Evolutionary conservation across 1,140 invertebrate species (phyloP).

Genomic region (Tetramorium alpestre): DNA sequence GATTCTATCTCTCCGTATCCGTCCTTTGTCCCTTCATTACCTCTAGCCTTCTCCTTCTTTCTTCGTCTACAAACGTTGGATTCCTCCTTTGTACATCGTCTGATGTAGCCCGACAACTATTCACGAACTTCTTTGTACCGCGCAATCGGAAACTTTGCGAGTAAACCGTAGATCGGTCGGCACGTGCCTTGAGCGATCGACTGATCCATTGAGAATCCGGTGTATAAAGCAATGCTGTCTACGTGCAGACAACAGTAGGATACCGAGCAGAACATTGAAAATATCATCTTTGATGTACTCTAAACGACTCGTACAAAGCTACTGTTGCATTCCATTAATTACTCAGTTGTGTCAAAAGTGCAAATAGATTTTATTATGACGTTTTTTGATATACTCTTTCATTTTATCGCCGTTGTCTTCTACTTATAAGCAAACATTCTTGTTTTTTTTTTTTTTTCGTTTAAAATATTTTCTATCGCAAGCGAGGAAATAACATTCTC

Average conservation of each 20-base stretch:
- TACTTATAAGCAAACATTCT: neutral
- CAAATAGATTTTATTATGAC: neutral
- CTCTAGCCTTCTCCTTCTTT: slow-evolving; percentile 67
- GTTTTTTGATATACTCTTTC: neutral
- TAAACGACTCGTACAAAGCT: neutral
- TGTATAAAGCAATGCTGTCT: slow-evolving; percentile 2
- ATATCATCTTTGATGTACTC: slow-evolving; percentile 1
- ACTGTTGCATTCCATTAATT: neutral
- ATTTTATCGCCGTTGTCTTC: neutral
- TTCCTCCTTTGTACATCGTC: slow-evolving; percentile 76
- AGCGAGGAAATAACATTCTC: neutral
- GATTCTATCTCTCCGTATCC: slow-evolving; percentile 52
- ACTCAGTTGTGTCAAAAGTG: neutral
- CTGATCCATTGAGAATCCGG: slow-evolving; percentile 9
- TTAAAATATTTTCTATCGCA: neutral
- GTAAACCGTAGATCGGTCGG: slow-evolving; percentile 66
- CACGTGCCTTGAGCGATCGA: slow-evolving; percentile 65
- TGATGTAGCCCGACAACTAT: slow-evolving; percentile 67
- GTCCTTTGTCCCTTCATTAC: slow-evolving; percentile 24
- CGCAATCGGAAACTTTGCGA: slow-evolving; percentile 64
- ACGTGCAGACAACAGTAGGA: neutral
- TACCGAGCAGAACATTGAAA: neutral
- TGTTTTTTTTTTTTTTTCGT: neutral
- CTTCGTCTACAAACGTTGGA: slow-evolving; percentile 67
- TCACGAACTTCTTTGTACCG: slow-evolving; percentile 72